A percentile compares a stretch with the other conserved stretches of the same genome.
Evolutionary conservation across 2,113 vertebrate species (phyloP).

Genomic region (Xiphophorus couchianus): DNA sequence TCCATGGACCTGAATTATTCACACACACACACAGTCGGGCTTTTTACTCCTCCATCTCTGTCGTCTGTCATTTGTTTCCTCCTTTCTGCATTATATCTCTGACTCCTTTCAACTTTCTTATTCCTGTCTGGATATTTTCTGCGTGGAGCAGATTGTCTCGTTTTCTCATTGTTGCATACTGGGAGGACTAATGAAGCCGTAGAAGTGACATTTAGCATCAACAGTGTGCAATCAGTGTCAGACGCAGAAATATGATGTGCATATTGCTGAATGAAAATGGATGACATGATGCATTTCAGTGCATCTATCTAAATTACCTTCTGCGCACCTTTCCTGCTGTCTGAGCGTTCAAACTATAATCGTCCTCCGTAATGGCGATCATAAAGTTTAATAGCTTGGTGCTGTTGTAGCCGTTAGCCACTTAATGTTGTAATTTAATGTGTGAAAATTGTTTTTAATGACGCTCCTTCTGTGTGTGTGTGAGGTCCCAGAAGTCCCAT

Average conservation of each 20-base stretch:
- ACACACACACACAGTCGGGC: conserved; percentile 72
- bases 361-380: conserved; percentile 88
- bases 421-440: conserved; percentile 85
- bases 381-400: conserved; percentile 85
- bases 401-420: conserved; percentile 84
- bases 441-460: conserved; percentile 89
- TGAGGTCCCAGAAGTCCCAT: conserved; percentile 88
- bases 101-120: conserved; percentile 12
- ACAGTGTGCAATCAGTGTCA: background rate
- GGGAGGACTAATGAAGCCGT: background rate
- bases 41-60: conserved; percentile 21
- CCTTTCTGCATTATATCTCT: background rate
- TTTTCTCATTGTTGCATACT: conserved; percentile 9
- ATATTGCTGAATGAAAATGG: background rate
- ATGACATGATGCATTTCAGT: background rate
- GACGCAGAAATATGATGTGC: background rate
- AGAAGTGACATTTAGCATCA: background rate
- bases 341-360: conserved; percentile 88
- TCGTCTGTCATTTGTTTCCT: conserved; percentile 28
- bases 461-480: conserved; percentile 82
- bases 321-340: conserved; percentile 58
- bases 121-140: background rate
- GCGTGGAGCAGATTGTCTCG: background rate
- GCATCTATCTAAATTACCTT: background rate
- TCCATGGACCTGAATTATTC: conserved; percentile 83